Conservation (phyloP, 2,888 invertebrate genomes). For the Auanema freiburgensis region DNA sequence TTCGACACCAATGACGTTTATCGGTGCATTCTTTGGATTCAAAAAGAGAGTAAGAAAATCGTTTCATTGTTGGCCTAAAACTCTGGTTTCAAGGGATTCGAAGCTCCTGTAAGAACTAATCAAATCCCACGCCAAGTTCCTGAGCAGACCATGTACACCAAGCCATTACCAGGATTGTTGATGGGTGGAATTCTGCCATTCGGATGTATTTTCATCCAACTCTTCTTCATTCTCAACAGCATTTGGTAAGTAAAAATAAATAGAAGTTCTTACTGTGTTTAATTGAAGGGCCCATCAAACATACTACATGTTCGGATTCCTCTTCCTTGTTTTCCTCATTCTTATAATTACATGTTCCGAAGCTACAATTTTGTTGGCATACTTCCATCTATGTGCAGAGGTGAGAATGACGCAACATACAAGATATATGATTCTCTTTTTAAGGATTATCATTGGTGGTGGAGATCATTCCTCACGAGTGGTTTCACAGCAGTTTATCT, state of each 20-base stretch:
- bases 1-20: conserved; percentile 95
- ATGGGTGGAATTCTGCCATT: conserved; percentile 98
- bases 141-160: conserved; percentile 96
- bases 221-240: conserved; percentile 97
- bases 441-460: conserved; percentile 98
- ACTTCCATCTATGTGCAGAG: conserved; percentile 99
- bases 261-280: neutral
- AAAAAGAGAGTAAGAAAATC: conserved; percentile 79
- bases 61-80: neutral
- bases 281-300: conserved; percentile 79
- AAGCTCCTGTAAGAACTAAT: conserved; percentile 96
- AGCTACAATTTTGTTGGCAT: conserved; percentile 95
- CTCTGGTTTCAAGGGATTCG: conserved; percentile 75
- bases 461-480: conserved; percentile 92
- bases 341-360: conserved; percentile 97
- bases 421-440: conserved; percentile 22
- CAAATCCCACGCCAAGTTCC: conserved; percentile 98
- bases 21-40: conserved; percentile 97
- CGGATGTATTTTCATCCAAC: conserved; percentile 96
- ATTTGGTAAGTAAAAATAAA: conserved; percentile 76
- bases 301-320: conserved; percentile 99
- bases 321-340: conserved; percentile 95
- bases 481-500: conserved; percentile 96
- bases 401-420: conserved; percentile 66
- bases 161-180: conserved; percentile 84